phyloP scores from a whole-genome alignment of 2,888 invertebrate species.

The Drosophila atroscutellata region DNA sequence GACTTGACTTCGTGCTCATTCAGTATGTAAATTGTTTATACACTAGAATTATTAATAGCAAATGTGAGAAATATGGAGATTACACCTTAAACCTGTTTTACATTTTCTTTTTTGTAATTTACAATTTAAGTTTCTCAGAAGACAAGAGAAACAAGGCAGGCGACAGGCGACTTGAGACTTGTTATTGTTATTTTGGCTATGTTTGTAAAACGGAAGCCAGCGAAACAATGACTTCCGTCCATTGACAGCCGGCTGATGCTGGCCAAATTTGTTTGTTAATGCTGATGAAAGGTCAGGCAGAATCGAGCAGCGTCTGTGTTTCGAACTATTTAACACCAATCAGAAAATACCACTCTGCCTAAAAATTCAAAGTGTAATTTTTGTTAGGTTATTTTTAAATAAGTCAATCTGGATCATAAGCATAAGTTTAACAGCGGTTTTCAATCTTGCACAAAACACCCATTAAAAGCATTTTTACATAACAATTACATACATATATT shows the following conservation, averaged over 20 bases:
- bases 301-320: neutral
- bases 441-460: too few relatives aligned
- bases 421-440: too few relatives aligned
- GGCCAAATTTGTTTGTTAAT: conserved; percentile 32
- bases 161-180: conserved; percentile 15
- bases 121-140: conserved; percentile 36
- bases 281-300: conserved; percentile 27
- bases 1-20: conserved; percentile 44
- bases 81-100: conserved; percentile 27
- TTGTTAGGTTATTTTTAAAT: too few relatives aligned
- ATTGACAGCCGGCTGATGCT: conserved; percentile 60
- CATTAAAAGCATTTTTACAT: too few relatives aligned
- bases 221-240: conserved; percentile 40
- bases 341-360: too few relatives aligned
- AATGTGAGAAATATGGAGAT: conserved; percentile 70
- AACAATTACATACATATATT: too few relatives aligned
- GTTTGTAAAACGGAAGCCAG: conserved; percentile 35
- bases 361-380: too few relatives aligned
- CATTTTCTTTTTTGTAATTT: conserved; percentile 8
- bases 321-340: too few relatives aligned
- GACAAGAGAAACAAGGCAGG: conserved; percentile 21
- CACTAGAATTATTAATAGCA: conserved; percentile 56
- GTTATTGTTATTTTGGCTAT: conserved; percentile 38
- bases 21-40: conserved; percentile 68
- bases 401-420: too few relatives aligned